Percentiles rank a stretch among this genome's conserved stretches.
phyloP scores from a whole-genome alignment of 2,113 vertebrate species.

The Thermophis baileyi region DNA sequence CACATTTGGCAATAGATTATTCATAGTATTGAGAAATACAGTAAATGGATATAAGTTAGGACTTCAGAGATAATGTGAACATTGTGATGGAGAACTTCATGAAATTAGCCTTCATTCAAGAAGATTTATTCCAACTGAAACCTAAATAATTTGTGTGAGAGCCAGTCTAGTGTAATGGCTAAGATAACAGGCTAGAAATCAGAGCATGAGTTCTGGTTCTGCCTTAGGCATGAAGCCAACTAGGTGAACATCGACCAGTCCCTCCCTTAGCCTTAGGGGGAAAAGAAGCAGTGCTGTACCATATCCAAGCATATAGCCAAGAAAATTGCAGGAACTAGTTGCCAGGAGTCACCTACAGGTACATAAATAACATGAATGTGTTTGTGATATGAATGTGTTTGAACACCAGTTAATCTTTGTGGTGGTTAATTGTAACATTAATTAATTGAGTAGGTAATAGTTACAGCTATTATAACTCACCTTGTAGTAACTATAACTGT shows the following conservation, averaged over 20 bases:
- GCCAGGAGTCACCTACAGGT: too few species aligned
- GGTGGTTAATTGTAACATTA: neutral
- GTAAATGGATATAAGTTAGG: neutral
- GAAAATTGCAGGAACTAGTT: neutral
- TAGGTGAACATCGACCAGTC: too few species aligned
- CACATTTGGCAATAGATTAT: neutral
- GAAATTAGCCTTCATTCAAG: neutral
- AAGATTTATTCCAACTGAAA: neutral
- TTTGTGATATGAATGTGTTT: neutral
- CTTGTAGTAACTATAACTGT: too few species aligned
- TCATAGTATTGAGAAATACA: neutral
- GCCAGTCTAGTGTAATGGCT: neutral
- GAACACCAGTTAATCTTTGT: neutral
- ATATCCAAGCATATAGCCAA: neutral
- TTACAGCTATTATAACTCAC: neutral
- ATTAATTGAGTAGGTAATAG: neutral
- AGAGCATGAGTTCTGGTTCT: neutral
- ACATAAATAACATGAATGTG: neutral
- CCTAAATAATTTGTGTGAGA: neutral
- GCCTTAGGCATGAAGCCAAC: neutral
- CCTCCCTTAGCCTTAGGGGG: too few species aligned
- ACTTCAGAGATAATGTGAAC: neutral
- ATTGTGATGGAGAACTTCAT: neutral
- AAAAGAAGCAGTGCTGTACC: fast-evolving
- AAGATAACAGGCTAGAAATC: neutral